Conservation (phyloP, 2,888 invertebrate species). For the Leptarthrus brevirostris region DNA sequence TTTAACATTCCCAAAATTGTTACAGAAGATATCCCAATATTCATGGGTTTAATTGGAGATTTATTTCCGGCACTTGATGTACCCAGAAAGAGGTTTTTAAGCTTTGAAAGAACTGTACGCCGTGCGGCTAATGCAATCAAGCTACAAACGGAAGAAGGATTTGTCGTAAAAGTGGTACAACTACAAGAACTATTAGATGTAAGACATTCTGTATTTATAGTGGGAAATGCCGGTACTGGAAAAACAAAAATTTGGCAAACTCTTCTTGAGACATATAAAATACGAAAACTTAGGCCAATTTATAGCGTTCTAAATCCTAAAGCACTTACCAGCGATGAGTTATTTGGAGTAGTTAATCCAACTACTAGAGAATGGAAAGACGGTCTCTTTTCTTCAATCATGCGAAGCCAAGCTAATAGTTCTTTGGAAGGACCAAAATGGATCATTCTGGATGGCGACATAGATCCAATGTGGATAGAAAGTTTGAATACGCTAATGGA, state of each 20-base stretch:
- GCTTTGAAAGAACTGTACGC: constrained; percentile 84
- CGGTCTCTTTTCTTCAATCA: constrained; percentile 90
- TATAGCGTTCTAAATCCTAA: constrained; percentile 95
- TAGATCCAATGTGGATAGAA: constrained; percentile 99
- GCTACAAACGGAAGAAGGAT: constrained; percentile 91
- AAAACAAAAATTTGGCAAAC: constrained; percentile 95
- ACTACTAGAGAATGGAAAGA: constrained; percentile 93
- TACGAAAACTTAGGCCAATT: constrained; percentile 83
- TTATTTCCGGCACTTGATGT: constrained; percentile 93
- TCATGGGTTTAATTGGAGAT: constrained; percentile 96
- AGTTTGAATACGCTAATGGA: constrained; percentile 97
- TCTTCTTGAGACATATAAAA: constrained; percentile 82
- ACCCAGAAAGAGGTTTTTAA: constrained; percentile 85
- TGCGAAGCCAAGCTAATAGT: constrained; percentile 93
- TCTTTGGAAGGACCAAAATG: constrained; percentile 88
- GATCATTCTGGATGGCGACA: constrained; percentile 96
- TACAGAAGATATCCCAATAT: constrained; percentile 90
- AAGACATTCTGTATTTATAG: constrained; percentile 91
- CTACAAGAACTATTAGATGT: constrained; percentile 93
- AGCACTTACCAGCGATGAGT: constrained; percentile 94
- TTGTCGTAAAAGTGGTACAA: constrained; percentile 88
- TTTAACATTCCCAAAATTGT: constrained; percentile 96
- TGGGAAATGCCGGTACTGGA: constrained; percentile 91
- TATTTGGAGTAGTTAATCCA: constrained; percentile 94
- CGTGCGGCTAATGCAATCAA: constrained; percentile 83